Evolutionary conservation across 1,140 invertebrate genomes (phyloP).

Genomic region (Leguminivora glycinivorella): DNA sequence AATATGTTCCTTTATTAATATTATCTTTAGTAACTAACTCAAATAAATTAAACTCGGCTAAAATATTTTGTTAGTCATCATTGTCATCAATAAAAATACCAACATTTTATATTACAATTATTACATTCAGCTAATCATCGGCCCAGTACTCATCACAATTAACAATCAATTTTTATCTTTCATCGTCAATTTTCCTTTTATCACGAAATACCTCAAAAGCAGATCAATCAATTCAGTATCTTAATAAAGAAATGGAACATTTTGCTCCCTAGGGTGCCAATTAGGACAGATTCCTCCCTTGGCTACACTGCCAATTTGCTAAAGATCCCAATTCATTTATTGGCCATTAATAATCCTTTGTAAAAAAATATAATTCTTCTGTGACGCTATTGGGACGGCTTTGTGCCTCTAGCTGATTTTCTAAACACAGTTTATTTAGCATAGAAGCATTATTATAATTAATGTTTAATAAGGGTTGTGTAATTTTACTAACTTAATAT

Average conservation of each 20-base stretch:
- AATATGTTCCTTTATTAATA: no score
- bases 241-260: constrained; percentile 12
- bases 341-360: neutral
- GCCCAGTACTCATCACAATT: neutral
- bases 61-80: no score
- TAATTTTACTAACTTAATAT: no score
- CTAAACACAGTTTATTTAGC: no score
- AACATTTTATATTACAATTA: neutral
- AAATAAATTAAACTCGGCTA: no score
- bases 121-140: neutral
- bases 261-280: neutral
- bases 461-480: no score
- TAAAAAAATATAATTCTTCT: neutral
- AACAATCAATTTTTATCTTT: neutral
- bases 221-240: constrained; percentile 1
- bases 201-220: neutral
- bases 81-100: neutral
- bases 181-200: neutral
- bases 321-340: constrained; percentile 14
- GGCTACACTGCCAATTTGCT: neutral
- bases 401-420: no score
- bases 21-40: no score
- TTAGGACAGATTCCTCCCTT: neutral
- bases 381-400: neutral
- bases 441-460: no score